Evolutionary conservation across 2,888 invertebrate genomes (phyloP).

Genomic region (Zele albiditarsus): DNA sequence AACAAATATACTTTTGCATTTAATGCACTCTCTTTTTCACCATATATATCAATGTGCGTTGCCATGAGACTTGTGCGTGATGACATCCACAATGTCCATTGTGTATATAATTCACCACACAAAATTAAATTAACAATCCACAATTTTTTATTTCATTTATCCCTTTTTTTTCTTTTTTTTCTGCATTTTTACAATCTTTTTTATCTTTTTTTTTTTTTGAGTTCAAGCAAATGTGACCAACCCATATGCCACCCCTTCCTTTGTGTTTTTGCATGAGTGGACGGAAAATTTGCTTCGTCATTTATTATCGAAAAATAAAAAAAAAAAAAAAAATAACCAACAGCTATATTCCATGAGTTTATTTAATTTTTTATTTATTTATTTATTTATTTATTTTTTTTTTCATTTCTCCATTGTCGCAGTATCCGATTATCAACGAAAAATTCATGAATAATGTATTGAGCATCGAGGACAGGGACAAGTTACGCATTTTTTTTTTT

Average conservation of each 20-base stretch:
- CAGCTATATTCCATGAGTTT: background rate
- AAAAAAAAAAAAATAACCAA: background rate
- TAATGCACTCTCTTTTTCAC: background rate
- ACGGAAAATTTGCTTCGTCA: conserved; percentile 19
- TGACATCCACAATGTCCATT: background rate
- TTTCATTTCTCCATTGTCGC: conserved; percentile 8
- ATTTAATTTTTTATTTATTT: background rate
- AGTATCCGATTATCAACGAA: conserved; percentile 40
- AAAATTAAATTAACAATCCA: background rate
- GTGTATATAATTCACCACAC: background rate
- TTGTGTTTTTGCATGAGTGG: conserved; percentile 12
- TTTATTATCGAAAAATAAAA: conserved; percentile 8
- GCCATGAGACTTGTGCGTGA: background rate
- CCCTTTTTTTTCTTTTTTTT: conserved; percentile 37
- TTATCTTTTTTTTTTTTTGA: conserved; percentile 56
- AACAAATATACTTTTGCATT: background rate
- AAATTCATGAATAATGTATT: conserved; percentile 39
- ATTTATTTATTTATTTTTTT: background rate
- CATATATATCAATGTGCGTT: background rate
- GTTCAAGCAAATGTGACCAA: conserved; percentile 54
- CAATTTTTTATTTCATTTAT: background rate
- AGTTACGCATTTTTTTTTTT: conserved; percentile 31
- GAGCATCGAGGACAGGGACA: conserved; percentile 8
- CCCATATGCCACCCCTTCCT: conserved; percentile 35
- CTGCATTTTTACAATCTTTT: background rate